A percentile compares a stretch with the other conserved stretches of the same genome.
These are phyloP conservation scores for Ardeotis arabs DNA, from an alignment of 2,113 vertebrate genomes.

Conservation along the genomic window DNA sequence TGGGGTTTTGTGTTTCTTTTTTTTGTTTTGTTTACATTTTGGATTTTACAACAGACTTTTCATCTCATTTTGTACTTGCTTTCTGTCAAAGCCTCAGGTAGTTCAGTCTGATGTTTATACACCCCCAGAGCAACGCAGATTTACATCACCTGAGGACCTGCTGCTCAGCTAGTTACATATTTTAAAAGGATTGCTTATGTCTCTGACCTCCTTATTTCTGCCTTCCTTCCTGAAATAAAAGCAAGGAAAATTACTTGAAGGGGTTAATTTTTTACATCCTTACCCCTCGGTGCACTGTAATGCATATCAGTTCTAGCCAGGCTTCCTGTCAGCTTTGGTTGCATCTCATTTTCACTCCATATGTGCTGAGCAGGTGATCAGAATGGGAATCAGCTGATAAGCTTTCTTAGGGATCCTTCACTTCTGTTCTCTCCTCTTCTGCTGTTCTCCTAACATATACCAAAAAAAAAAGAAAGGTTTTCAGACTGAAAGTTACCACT, in stretches of 20 bases:
- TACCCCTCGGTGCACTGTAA: background rate
- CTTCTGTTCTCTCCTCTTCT: background rate
- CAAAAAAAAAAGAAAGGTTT: background rate
- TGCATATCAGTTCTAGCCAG: background rate
- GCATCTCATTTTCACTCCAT: background rate
- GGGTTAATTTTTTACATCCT: background rate
- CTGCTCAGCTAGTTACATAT: background rate
- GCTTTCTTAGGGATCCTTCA: background rate
- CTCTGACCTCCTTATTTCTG: background rate
- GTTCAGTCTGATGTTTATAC: background rate
- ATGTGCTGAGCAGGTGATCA: background rate
- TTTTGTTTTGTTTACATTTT: background rate
- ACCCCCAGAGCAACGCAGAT: background rate
- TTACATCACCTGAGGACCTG: background rate
- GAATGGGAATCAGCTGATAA: background rate
- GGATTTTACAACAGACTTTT: background rate
- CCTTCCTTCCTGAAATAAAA: background rate
- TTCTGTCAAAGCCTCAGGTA: background rate
- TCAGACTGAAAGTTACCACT: background rate
- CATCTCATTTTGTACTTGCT: background rate
- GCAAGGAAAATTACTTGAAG: background rate
- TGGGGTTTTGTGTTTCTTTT: background rate
- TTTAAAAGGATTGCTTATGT: background rate
- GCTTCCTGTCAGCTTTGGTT: background rate
- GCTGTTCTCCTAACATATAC: background rate